Evolutionary conservation across 1,140 invertebrate species (phyloP), one percentile per base, ranked within the genome.

Genomic region (Trinorchestia longiramus): DNA sequence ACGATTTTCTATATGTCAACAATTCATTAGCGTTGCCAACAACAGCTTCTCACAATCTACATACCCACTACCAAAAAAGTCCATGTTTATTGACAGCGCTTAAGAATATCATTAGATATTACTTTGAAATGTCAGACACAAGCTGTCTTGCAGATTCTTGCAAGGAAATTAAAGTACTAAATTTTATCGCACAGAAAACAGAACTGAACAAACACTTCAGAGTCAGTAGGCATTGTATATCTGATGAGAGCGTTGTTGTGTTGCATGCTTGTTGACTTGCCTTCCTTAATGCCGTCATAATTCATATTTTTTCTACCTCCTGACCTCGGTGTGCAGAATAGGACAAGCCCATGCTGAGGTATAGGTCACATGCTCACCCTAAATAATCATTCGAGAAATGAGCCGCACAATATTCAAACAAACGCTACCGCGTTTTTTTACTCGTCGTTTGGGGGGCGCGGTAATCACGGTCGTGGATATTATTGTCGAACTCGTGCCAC

Each of bases 321-420:
- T 47, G 92, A 94, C 92, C 92, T 94, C 92, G 92, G 92, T 94
- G 41, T 45, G 41, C 43, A 94, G 43, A 94, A 94, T 47, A 45
- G 92, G 92, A 94, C 92, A 94, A 94, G 92, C 43, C 92, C 92
- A 47, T 77, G 62, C 62, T 3, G 40, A 15, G 92, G 92, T 94
- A 94, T 94, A 94, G 92, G 92, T 94, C 92, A 94, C 92, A 94
- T 40, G 92, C 92, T 94, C 92, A 94, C 92, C 92, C 92, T 43
- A 94, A 36, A 45, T 94, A 45, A 94, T 94, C 47, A 43, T 94
- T 43, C 36, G 44, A 42, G 92, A 94, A 45, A 94, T 94, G 44
- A 94, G 92, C 92, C 43, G 4, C 92, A 42, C 88, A 90, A 42
- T 90, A 90, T 90, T 42, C 88, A 90, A 42, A 90, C n/a, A 90